Evolutionary conservation across 1,140 invertebrate genomes (phyloP).

Genomic region (Plectrocnemia conspersa): DNA sequence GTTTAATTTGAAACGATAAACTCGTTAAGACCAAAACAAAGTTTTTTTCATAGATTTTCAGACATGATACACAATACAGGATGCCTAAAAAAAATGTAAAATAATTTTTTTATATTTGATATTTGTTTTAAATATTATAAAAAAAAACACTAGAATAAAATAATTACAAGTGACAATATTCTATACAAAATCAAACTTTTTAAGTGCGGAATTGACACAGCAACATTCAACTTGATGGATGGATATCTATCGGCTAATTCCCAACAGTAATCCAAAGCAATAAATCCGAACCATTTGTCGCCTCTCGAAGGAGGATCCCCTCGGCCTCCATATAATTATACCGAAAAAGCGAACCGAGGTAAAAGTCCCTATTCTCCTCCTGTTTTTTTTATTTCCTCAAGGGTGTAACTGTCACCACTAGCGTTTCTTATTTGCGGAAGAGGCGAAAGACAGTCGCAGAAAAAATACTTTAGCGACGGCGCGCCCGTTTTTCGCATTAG

Average conservation of each 20-base stretch:
- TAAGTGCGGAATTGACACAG: slow-evolving; percentile 4
- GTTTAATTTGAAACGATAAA: too few species aligned
- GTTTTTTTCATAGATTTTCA: too few species aligned
- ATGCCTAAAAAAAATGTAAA: too few species aligned
- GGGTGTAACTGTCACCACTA: slow-evolving; percentile 34
- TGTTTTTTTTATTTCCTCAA: slow-evolving; percentile 33
- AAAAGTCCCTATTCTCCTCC: slow-evolving; percentile 7
- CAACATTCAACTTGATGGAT: slow-evolving; percentile 23
- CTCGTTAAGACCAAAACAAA: too few species aligned
- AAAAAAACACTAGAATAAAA: too few species aligned
- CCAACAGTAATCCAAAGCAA: slow-evolving; percentile 31
- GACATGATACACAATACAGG: too few species aligned
- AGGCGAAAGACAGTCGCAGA: slow-evolving; percentile 6
- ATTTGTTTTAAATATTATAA: too few species aligned
- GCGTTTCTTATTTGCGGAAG: slow-evolving; percentile 31
- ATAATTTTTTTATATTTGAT: too few species aligned
- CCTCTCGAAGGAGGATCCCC: slow-evolving; percentile 7
- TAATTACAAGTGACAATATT: too few species aligned
- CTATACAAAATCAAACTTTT: too few species aligned
- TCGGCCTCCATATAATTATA: slow-evolving; percentile 28
- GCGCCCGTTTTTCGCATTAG: background rate
- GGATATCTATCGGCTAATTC: slow-evolving; percentile 30
- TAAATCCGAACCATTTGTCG: slow-evolving; percentile 33
- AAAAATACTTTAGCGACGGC: background rate
- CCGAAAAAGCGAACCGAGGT: slow-evolving; percentile 27